phyloP scores from a whole-genome alignment of 1,140 invertebrate species.

The Luehdorfia chinensis region DNA sequence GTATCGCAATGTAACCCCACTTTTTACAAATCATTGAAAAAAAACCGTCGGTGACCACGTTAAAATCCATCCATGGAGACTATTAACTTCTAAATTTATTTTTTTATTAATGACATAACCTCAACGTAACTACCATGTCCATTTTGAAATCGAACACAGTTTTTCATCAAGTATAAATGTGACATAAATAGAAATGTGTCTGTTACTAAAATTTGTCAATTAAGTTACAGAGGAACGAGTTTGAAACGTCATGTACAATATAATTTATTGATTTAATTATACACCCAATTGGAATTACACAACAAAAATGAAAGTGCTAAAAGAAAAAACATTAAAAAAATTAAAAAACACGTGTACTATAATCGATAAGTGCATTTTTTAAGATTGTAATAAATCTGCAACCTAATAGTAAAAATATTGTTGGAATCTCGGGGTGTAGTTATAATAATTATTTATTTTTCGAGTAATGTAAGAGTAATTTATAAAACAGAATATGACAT shows the following conservation, averaged over 20 bases:
- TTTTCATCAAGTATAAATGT: slow-evolving; percentile 11
- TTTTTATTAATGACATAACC: slow-evolving; percentile 20
- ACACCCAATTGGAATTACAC: no score
- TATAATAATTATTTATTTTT: no score
- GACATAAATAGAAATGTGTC: slow-evolving; percentile 32
- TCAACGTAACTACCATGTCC: slow-evolving; percentile 1
- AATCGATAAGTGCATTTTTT: no score
- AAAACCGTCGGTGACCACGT: slow-evolving; percentile 61
- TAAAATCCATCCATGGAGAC: slow-evolving; percentile 43
- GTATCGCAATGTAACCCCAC: slow-evolving; percentile 48
- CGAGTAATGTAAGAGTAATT: no score
- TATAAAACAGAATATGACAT: no score
- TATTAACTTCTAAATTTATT: slow-evolving; percentile 24
- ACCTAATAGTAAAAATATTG: no score
- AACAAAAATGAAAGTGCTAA: no score
- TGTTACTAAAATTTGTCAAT: slow-evolving; percentile 13
- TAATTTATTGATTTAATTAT: no score
- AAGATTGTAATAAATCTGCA: no score
- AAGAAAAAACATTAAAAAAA: no score
- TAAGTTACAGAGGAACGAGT: slow-evolving; percentile 10
- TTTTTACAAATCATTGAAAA: slow-evolving; percentile 57
- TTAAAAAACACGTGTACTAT: no score
- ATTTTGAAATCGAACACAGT: slow-evolving; percentile 2
- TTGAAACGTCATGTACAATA: neutral
- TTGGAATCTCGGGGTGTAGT: no score